Conservation (phyloP, 1,140 invertebrate genomes). For the Ceratina japonica region DNA sequence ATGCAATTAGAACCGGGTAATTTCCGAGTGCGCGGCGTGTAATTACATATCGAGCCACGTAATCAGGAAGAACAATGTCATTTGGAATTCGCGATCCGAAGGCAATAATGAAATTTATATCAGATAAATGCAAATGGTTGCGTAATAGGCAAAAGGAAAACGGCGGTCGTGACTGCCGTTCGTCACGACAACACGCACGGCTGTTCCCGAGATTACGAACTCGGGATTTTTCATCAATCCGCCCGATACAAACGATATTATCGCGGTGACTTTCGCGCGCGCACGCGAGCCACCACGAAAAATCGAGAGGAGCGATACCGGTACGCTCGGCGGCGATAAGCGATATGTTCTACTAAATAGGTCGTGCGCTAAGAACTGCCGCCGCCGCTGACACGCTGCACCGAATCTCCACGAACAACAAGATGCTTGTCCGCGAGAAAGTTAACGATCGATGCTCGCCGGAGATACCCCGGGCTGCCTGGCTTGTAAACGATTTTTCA, state of each 20-base stretch:
- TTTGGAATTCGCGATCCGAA: no score
- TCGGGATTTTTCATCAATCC: constrained; percentile 12
- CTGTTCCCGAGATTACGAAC: constrained; percentile 2
- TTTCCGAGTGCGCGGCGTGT: no score
- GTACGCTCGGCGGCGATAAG: constrained; percentile 11
- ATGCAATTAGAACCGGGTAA: no score
- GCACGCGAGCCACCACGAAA: constrained; percentile 5
- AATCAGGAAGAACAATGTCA: neutral
- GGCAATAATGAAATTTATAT: neutral
- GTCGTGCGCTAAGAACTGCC: constrained; percentile 13
- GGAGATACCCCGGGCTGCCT: constrained; percentile 12
- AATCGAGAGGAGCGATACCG: constrained; percentile 11
- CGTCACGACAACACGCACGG: neutral
- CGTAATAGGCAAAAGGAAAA: constrained; percentile 11
- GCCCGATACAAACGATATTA: constrained; percentile 9
- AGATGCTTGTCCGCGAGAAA: constrained; percentile 36
- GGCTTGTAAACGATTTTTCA: constrained; percentile 10
- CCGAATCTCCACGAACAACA: constrained; percentile 25
- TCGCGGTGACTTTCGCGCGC: constrained; percentile 10
- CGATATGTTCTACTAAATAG: constrained; percentile 8
- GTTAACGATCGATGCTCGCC: constrained; percentile 10
- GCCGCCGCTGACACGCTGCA: constrained; percentile 8
- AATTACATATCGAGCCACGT: no score
- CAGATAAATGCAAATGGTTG: neutral
- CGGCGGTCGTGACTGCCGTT: neutral